phyloP scores from a whole-genome alignment of 2,888 invertebrate genomes.

The Cephalotes varians region DNA sequence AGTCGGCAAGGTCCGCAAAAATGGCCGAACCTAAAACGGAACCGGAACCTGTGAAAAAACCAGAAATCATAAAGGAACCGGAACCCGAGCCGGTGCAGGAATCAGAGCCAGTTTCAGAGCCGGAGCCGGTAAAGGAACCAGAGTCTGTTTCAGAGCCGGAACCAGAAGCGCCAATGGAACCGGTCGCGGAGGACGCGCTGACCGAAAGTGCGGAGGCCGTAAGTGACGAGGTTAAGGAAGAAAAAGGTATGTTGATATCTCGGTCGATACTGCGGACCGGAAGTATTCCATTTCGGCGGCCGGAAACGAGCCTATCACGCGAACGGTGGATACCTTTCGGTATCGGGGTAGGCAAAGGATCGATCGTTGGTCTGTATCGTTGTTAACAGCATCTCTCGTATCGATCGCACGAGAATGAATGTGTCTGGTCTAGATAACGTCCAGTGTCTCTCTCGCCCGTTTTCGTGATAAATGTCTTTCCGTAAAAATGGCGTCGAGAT shows the following conservation, averaged over 20 bases:
- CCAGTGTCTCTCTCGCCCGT: conserved; percentile 6
- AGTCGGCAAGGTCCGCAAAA: conserved; percentile 51
- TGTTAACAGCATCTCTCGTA: conserved; percentile 34
- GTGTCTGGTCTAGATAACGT: conserved; percentile 27
- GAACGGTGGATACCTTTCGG: conserved; percentile 2
- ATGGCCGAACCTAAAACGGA: conserved; percentile 61
- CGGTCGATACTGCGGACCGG: background rate
- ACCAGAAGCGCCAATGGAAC: conserved; percentile 60
- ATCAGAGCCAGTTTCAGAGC: no score
- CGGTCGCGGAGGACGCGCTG: conserved; percentile 49
- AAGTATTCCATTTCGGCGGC: conserved; percentile 16
- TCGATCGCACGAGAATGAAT: conserved; percentile 35
- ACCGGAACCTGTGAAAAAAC: conserved; percentile 41
- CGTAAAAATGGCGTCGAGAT: conserved; percentile 15
- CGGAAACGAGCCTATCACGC: conserved; percentile 23
- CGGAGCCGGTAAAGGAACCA: conserved; percentile 29
- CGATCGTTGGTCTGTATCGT: background rate
- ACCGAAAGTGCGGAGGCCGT: conserved; percentile 59
- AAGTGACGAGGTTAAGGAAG: conserved; percentile 71
- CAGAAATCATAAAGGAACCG: conserved; percentile 11
- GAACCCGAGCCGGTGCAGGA: conserved; percentile 10
- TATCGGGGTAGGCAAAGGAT: background rate
- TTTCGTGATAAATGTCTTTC: conserved; percentile 22
- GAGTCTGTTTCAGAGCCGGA: conserved; percentile 34
- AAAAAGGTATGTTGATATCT: conserved; percentile 74